Evolutionary conservation across 2,797 vertebrate species (phyloP), one percentile per base, ranked within the genome.

Genomic region (Pyrocephalus nanus): DNA sequence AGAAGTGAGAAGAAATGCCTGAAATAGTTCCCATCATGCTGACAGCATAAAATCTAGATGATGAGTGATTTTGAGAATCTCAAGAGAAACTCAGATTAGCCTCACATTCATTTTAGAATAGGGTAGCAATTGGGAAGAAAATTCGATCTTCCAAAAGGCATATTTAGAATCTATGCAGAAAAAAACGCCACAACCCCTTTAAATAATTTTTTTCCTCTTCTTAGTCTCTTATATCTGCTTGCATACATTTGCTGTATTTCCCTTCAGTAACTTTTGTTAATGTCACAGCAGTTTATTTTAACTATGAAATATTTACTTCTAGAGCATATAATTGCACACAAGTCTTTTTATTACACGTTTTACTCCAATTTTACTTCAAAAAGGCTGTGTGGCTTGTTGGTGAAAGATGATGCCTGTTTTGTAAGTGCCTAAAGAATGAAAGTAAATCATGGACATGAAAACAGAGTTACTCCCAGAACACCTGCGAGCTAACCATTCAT

Each of bases 1-100:
- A 93, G 83, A 54, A 75, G 32, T 61, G 43, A 90, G 87, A 82
- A 94, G 69, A 84, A 95, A 85, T 96, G 71, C 92, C 66, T 79
- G 65, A 95, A 96, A 91, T 61, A 81, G 80, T 88, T 79, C 62
- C 67, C 76, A 61, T 90, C 86, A 43, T 12, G 26, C 82, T 96
- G 92, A 91, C 85, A 88, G 76, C 60, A 71, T 42, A 32, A 92
- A 92, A 90, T 75, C 66, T 48, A 47, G n/a, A 47, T 82, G 82
- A 93, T 76, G 53, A 70, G 73, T 76, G 61, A 83, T 92, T 78
- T 60, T 79, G 55, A 88, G 82, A 96, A 78, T 55, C 66, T 83
- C 60, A 87, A 58, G 11, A 65, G 76, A 80, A 93, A 43, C 36
- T 88, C 66, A 57, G 29, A 34, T 84, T 70, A 84, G 43, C 19